Evolutionary conservation across 64 coral and sea anemone species (phyloP), one percentile per base, ranked within the genome.

Genomic region (Cladopsammia gracilis): DNA sequence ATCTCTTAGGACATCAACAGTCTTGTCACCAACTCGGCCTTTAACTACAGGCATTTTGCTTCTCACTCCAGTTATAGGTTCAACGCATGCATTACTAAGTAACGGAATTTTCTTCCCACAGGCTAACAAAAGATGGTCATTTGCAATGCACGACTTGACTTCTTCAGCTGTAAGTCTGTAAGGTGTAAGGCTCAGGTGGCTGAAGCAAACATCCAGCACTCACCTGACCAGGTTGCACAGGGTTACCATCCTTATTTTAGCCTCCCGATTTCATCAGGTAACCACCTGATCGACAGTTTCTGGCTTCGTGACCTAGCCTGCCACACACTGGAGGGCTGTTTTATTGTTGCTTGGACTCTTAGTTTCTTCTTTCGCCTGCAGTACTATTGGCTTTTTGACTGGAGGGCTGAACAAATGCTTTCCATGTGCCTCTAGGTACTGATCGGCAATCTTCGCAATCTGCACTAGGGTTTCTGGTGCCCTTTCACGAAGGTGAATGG

Each of bases 401-500:
- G n/a, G n/a, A n/a, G n/a, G n/a, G n/a, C n/a, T n/a, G n/a, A n/a
- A n/a, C n/a, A n/a, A n/a, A n/a, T 85, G 34, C 7, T 65, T 66
- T 0, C 48, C 60, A 67, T 91, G 94, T n/a, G 94, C 87, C 18
- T 54, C 70, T 9, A 71, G 19, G 57, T 78, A 94, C 10, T 59
- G 64, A 26, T 95, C 88, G n/a, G 94, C 89, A 15, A 88, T 50
- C 12, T 75, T 89, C 16, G 80, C 64, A 7, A 92, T 69, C 14
- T 46, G 58, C 18, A 54, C 53, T 0, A 96, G 19, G 15, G 50
- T 84, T 1, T 22, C 42, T 9, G 77, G 81, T 9, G 58, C 22
- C 16, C 89, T 88, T 34, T 96, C 94, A 8, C 85, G 56, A 0
- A 92, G 62, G 45, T 77, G 87, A 51, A 85, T 66, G n/a, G 68